Conservation (phyloP, 35 echinoderm and acorn worm genomes). For the Antedon bifida region DNA sequence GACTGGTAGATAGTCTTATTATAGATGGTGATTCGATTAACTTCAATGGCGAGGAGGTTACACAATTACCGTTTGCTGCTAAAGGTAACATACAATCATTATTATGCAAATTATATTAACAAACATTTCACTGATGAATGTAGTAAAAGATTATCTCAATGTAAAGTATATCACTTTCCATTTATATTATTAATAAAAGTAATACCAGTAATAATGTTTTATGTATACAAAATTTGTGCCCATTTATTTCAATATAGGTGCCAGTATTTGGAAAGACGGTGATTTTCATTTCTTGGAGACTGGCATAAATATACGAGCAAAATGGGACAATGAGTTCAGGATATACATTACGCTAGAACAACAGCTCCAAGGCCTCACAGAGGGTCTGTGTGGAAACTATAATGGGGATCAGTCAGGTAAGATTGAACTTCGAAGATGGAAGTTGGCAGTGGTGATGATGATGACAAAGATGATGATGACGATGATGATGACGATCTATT, state of each 20-base stretch:
- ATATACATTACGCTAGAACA: conserved; percentile 9
- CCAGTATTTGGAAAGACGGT: conserved; percentile 11
- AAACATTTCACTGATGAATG: too few relatives aligned
- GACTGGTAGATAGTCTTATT: neutral
- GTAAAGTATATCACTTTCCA: too few relatives aligned
- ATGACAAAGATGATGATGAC: too few relatives aligned
- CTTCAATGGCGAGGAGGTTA: neutral
- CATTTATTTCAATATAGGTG: neutral
- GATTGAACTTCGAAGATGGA: neutral
- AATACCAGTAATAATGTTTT: too few relatives aligned
- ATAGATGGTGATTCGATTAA: neutral
- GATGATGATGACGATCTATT: too few relatives aligned
- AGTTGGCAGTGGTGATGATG: too few relatives aligned
- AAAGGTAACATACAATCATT: conserved; percentile 1
- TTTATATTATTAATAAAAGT: too few relatives aligned
- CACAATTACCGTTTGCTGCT: neutral
- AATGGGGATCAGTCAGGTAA: conserved; percentile 4
- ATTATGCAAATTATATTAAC: too few relatives aligned
- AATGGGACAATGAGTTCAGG: conserved; percentile 11
- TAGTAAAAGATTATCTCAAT: too few relatives aligned
- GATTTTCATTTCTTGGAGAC: conserved; percentile 11
- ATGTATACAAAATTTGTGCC: too few relatives aligned
- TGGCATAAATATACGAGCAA: neutral
- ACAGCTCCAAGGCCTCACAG: neutral
- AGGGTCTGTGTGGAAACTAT: conserved; percentile 18